phyloP scores from a whole-genome alignment of 2,888 invertebrate genomes.

The Acanthosepion lycidas region DNA sequence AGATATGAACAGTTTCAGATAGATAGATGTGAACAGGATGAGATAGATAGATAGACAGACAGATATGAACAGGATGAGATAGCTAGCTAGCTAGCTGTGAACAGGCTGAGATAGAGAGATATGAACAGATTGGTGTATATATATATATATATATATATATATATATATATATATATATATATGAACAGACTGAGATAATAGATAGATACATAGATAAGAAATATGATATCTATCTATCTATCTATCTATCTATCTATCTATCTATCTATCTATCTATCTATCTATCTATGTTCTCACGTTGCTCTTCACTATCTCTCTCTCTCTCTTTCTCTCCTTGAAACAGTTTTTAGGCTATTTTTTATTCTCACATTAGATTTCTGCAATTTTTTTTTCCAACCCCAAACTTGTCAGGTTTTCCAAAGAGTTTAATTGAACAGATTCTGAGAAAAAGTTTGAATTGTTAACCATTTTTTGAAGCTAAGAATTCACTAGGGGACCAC shows the following conservation, averaged over 20 bases:
- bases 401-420: neutral
- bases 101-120: neutral
- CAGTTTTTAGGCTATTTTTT: constrained; percentile 13
- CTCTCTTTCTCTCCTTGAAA: neutral
- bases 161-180: too few relatives aligned
- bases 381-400: neutral
- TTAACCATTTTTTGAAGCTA: neutral
- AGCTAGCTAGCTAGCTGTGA: too few relatives aligned
- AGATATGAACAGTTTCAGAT: too few relatives aligned
- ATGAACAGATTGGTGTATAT: neutral
- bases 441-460: neutral
- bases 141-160: neutral
- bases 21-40: too few relatives aligned
- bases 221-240: neutral
- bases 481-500: neutral
- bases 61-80: too few relatives aligned
- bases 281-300: neutral
- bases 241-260: neutral
- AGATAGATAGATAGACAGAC: too few relatives aligned
- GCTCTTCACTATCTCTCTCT: neutral
- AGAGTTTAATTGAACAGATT: constrained; percentile 1
- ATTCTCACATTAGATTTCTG: neutral
- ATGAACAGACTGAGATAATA: too few relatives aligned
- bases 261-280: constrained; percentile 24
- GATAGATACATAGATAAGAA: too few relatives aligned